Evolutionary conservation across 2,113 vertebrate genomes (phyloP), one percentile per base, ranked within the genome.

Genomic region (Neotoma lepida): DNA sequence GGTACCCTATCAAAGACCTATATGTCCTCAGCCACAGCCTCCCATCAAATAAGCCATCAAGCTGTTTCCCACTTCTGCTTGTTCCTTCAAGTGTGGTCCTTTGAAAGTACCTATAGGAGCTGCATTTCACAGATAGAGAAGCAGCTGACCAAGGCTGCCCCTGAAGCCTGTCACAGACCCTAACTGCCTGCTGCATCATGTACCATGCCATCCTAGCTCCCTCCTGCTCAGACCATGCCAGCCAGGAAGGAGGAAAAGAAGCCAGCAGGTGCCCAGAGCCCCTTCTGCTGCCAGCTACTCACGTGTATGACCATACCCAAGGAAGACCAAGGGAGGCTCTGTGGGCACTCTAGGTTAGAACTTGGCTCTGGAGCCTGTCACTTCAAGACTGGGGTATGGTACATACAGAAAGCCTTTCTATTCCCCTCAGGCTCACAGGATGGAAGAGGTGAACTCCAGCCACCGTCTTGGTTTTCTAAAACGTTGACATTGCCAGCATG

Each of bases 401-500:
- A 39, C 2, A 58, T 41, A 64, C 70, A 84, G 30, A 44, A 49
- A n/a, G 56, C 10, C 54, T 41, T 91, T 41, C 30, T 46, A 61
- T 17, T 33, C 28, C 39, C 39, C 39, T 20, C 66, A 24, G 49
- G 61, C 64, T 86, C 89, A 39, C 74, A 9, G 3, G n/a, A 41
- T 4, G n/a, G 33, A 58, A 63, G 39, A 78, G 17, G 26, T 73
- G 26, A 63, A 58, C 46, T 26, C 30, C 44, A 13, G n/a, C 20
- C 51, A 8, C 20, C 2, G 41, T 70, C 24, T 70, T 46, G 49
- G 68, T 82, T 91, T 88, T 85, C 58, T 14, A 35, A 68, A 88
- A 70, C 5, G 0, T 0, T 5, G 39, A 6, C 51, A 0, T 20
- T 46, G 58, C 49, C 33, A 51, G 58, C n/a, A 2, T 0, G 41